phyloP scores from a whole-genome alignment of 1,140 invertebrate species.

The Ooceraea biroi region DNA sequence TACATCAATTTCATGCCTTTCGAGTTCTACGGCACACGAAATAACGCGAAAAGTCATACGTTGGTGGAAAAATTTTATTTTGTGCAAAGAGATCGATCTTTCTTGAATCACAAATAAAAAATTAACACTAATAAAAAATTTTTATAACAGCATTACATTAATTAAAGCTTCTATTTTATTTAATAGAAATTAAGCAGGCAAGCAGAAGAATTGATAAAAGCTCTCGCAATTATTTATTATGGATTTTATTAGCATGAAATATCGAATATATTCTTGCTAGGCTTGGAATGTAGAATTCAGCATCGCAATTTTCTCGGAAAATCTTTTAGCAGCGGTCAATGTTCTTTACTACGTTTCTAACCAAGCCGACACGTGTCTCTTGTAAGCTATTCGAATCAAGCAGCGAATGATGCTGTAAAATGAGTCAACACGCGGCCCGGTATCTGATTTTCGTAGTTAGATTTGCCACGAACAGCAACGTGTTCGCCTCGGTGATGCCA shows the following conservation, averaged over 20 bases:
- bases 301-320: not conserved
- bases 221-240: not conserved
- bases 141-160: no score
- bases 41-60: no score
- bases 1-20: no score
- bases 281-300: not conserved
- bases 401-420: not conserved
- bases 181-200: no score
- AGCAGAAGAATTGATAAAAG: no score
- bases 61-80: no score
- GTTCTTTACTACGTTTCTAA: no score
- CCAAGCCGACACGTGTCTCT: not conserved
- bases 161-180: no score
- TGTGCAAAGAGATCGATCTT: no score
- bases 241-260: not conserved
- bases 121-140: no score
- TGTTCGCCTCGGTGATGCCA: constrained; percentile 45
- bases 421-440: not conserved
- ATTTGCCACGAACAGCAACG: constrained; percentile 34
- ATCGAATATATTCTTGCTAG: not conserved
- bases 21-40: no score
- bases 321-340: not conserved
- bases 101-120: no score
- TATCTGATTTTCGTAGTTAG: constrained; percentile 24
- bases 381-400: not conserved